A percentile compares a stretch with the other conserved stretches of the same genome.
Evolutionary conservation across 2,888 invertebrate genomes (phyloP).

Genomic region (Tiphia femorata): DNA sequence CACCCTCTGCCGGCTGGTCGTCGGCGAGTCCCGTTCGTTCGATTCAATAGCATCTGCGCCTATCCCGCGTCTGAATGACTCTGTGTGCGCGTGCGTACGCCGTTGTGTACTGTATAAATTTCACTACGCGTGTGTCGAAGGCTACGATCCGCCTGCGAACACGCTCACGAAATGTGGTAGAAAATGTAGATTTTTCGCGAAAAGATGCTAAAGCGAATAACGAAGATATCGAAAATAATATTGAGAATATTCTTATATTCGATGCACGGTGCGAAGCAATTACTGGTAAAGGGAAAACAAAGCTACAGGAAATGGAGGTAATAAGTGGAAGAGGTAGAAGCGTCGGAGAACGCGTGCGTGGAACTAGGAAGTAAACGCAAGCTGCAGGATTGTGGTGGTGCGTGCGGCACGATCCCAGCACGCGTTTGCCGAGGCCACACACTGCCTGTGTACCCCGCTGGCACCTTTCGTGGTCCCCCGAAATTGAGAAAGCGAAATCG

Average conservation of each 20-base stretch:
- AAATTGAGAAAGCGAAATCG: constrained; percentile 6
- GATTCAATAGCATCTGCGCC: constrained; percentile 59
- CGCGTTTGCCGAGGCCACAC: constrained; percentile 36
- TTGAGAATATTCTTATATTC: no score
- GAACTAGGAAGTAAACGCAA: no score
- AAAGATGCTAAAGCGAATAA: no score
- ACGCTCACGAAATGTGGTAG: no score
- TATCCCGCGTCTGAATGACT: constrained; percentile 35
- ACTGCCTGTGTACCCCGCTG: constrained; percentile 33
- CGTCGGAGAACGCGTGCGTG: background rate
- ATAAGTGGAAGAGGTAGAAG: background rate
- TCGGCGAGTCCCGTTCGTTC: constrained; percentile 2
- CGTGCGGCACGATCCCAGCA: constrained; percentile 45
- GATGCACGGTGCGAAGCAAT: no score
- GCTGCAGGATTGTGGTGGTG: no score
- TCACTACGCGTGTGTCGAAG: no score
- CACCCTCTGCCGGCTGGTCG: constrained; percentile 36
- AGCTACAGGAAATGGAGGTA: background rate
- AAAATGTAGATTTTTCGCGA: no score
- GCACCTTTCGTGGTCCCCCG: constrained; percentile 24
- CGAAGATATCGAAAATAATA: no score
- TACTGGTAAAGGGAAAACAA: background rate
- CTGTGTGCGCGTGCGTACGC: no score
- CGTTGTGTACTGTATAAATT: no score
- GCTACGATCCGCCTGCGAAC: background rate